Evolutionary conservation across 1,140 invertebrate genomes (phyloP), one percentile per base, ranked within the genome.

Genomic region (Camponotus vicinus): DNA sequence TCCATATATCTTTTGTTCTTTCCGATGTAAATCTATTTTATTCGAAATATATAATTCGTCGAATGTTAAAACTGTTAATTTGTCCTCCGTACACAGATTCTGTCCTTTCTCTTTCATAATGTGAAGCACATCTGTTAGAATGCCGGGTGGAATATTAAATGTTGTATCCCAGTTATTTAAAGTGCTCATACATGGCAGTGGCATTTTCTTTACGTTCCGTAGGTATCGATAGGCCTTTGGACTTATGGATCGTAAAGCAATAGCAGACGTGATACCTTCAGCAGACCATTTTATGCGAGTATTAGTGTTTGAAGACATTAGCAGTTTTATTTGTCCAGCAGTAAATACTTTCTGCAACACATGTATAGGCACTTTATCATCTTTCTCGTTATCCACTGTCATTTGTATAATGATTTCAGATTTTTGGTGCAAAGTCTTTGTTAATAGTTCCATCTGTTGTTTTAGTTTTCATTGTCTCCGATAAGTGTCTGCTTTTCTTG

Each of bases 41-140:
- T 71, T 71, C 3, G 69, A 71, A 9, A 71, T 34, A 34, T 71
- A 71, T 32, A 70, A 15, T 70, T 70, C 69, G 27, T 70, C 69
- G 3, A 70, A 70, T 15, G 27, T 70, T 70, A 70, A 32, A 11
- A 70, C 15, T 32, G 42, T 70, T 52, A 52, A 18, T 52, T 70
- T 70, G 0, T 70, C 27, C 3, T 7, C 13, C 2, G 69, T 52
- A 3, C 18, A 49, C 1, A 70, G 11, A 70, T 32, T 70, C 3
- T 32, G 40, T 2, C 21, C 69, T 70, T 70, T 70, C 7, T 52
- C 27, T 27, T 21, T 18, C 27, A 70, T 49, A 27, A 70, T 70
- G 7, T 70, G 9, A 4, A 70, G 6, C 8, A 52, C 40, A 70
- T 69, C 40, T 49, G n/a, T 52, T 52, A 70, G 3, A 70, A 70